These are phyloP conservation scores for Piezodorus guildinii DNA, from an alignment of 1,140 invertebrate species.

Conservation along the genomic window DNA sequence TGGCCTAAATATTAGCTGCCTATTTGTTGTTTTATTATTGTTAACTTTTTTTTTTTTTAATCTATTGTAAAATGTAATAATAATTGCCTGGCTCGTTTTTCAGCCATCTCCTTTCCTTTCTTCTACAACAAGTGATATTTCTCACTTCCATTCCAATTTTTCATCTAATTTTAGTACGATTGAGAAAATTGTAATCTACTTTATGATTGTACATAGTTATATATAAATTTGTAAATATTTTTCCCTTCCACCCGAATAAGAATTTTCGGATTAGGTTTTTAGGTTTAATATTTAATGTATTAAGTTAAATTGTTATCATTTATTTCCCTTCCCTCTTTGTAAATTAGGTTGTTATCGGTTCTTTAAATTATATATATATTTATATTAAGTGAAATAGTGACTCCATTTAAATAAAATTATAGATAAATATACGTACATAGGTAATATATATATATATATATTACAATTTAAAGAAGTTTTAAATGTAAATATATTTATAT, in stretches of 20 bases:
- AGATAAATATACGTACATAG: neutral
- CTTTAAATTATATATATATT: constrained; percentile 19
- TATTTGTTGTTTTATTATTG: constrained; percentile 1
- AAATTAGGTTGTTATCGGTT: constrained; percentile 18
- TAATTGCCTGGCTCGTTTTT: neutral
- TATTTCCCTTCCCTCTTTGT: constrained; percentile 3
- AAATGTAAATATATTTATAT: constrained; percentile 15
- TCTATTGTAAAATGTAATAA: too few species aligned
- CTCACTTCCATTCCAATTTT: constrained; percentile 18
- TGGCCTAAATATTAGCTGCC: too few species aligned
- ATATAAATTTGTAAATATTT: neutral
- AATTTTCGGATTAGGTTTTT: neutral
- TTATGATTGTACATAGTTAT: neutral
- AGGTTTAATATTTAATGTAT: constrained; percentile 5
- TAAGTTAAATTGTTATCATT: constrained; percentile 10
- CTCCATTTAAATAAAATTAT: constrained; percentile 4
- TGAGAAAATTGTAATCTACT: neutral
- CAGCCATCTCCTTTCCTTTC: neutral
- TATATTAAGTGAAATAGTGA: neutral
- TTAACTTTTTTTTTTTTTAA: neutral
- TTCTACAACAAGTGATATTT: neutral
- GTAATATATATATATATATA: neutral
- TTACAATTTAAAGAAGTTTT: constrained; percentile 1
- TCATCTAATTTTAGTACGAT: constrained; percentile 10
- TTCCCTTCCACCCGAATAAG: neutral